phyloP scores from a whole-genome alignment of 2,113 vertebrate genomes.

The Tragelaphus imberbis region DNA sequence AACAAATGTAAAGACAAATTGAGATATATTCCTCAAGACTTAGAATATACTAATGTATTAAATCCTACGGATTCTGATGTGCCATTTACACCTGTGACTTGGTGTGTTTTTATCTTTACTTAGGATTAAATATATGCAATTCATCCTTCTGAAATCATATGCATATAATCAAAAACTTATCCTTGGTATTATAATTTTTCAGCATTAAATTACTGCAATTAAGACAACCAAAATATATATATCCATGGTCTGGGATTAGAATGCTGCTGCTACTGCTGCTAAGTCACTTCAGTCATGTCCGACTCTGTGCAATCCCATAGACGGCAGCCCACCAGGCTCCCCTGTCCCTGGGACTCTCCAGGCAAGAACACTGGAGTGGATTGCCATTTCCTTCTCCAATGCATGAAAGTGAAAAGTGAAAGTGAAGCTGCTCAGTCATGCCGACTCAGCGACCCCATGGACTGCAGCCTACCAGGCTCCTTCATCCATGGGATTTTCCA shows the following conservation, averaged over 20 bases:
- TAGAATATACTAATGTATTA: background rate
- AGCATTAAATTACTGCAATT: background rate
- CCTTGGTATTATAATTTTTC: background rate
- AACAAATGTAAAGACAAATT: background rate
- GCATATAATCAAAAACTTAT: background rate
- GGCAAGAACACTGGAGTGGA: too few species aligned
- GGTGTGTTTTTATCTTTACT: background rate
- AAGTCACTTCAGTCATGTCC: too few species aligned
- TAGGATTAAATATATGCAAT: background rate
- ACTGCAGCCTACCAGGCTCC: too few species aligned
- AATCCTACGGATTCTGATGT: background rate
- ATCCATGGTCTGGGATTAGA: background rate
- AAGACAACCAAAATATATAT: background rate
- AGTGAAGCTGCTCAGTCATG: too few species aligned
- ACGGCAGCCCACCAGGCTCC: too few species aligned
- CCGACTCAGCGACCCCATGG: too few species aligned
- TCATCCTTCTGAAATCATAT: background rate
- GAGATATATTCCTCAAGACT: background rate
- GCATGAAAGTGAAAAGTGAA: too few species aligned
- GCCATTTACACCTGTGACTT: background rate
- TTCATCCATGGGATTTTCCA: too few species aligned
- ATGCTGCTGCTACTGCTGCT: background rate
- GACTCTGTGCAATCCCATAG: too few species aligned
- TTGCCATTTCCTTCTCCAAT: too few species aligned
- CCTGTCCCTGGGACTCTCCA: too few species aligned